These are phyloP conservation scores for Poeciliopsis infans DNA, from an alignment of 2,797 vertebrate genomes.

Conservation along the genomic window DNA sequence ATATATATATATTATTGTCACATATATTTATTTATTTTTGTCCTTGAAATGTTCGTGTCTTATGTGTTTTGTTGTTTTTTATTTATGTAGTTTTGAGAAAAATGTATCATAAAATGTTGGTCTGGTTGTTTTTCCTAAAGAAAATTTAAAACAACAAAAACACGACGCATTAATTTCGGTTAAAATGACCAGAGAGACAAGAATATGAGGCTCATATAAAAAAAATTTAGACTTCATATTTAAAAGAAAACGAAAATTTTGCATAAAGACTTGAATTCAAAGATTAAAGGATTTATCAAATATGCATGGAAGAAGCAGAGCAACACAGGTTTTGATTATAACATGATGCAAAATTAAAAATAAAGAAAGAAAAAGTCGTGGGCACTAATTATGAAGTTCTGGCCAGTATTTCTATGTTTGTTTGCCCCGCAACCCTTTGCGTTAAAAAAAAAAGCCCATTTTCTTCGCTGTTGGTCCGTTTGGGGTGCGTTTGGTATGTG, in stretches of 20 bases:
- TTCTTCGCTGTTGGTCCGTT: neutral
- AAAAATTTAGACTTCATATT: no score
- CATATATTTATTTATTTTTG: no score
- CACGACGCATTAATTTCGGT: neutral
- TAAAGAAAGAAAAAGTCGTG: neutral
- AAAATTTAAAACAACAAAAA: neutral
- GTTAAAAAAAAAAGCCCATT: no score
- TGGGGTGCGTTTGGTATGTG: constrained; percentile 22
- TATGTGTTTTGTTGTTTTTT: no score
- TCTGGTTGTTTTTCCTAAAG: neutral
- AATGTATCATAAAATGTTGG: neutral
- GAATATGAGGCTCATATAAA: no score
- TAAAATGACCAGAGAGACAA: neutral
- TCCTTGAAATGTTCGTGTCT: no score
- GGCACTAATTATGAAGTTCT: no score
- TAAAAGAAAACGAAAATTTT: neutral
- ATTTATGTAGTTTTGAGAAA: neutral
- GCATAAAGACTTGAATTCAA: neutral
- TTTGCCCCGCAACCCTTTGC: no score
- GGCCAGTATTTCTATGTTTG: no score
- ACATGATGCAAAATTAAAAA: no score
- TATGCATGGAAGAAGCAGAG: neutral
- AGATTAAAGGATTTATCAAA: neutral
- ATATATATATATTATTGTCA: no score
- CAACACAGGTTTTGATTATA: no score